Conservation (phyloP, 2,797 vertebrate species). For the Glossophaga mutica region DNA sequence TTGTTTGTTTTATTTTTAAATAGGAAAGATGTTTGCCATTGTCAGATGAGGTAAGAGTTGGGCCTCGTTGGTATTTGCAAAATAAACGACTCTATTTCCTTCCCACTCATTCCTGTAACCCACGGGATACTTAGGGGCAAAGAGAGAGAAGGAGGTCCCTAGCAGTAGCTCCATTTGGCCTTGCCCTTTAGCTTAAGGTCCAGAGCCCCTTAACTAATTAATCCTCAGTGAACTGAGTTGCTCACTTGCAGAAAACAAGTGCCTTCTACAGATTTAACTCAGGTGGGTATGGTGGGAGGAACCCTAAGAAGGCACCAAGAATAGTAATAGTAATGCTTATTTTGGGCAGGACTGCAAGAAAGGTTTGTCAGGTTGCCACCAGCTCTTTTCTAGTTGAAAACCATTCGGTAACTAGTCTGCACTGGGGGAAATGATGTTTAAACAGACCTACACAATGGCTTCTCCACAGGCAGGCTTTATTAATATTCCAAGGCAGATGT, state of each 20-base stretch:
- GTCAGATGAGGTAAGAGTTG: background rate
- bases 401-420: conserved; percentile 1
- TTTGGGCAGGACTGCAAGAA: background rate
- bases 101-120: background rate
- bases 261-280: background rate
- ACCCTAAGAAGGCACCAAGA: background rate
- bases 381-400: conserved; percentile 2
- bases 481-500: conserved; percentile 52
- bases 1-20: background rate
- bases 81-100: conserved; percentile 42
- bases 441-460: background rate
- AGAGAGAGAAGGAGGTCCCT: background rate
- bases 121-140: background rate
- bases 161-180: background rate
- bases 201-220: background rate
- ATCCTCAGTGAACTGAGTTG: background rate
- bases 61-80: conserved; percentile 17
- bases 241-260: background rate
- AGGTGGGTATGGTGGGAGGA: background rate
- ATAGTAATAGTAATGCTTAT: background rate
- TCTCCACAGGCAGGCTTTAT: conserved; percentile 3
- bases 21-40: background rate
- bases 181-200: background rate
- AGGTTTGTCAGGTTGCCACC: conserved; percentile 10
- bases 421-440: background rate